phyloP scores from a whole-genome alignment of 2,797 vertebrate genomes.

The Gallinago solitaria region DNA sequence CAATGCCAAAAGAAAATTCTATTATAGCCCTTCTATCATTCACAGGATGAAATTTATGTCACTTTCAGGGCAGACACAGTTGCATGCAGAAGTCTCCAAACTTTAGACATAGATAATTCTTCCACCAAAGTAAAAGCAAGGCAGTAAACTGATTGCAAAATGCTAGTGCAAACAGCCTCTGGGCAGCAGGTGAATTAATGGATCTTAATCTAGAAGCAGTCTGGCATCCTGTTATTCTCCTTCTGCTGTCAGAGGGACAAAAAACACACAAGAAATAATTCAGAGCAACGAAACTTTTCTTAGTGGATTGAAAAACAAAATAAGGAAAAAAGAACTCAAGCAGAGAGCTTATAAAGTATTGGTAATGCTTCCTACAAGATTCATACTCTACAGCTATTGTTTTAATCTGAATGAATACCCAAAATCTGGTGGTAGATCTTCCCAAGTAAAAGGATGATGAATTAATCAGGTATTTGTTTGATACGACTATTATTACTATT shows the following conservation, averaged over 20 bases:
- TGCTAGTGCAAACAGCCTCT: not conserved
- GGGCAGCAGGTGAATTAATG: not conserved
- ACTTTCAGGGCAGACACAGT: not conserved
- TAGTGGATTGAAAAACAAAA: not conserved
- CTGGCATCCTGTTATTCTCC: not conserved
- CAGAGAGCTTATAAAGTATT: not conserved
- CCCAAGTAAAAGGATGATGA: rapidly evolving
- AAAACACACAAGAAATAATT: not conserved
- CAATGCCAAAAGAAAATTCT: not conserved
- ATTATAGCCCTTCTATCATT: not conserved
- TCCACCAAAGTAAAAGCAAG: not conserved
- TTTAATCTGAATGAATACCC: not conserved
- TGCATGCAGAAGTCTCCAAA: not conserved
- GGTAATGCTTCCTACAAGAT: not conserved
- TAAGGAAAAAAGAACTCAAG: not conserved
- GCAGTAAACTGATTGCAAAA: not conserved
- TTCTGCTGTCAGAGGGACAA: not conserved
- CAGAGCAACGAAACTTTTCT: not conserved
- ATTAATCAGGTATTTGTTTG: not conserved
- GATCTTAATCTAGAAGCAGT: not conserved
- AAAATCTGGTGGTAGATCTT: not conserved
- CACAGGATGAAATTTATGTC: not conserved
- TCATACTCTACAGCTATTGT: not conserved
- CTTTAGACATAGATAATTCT: not conserved
- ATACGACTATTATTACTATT: not conserved